Evolutionary conservation across 2,797 vertebrate species (phyloP).

Genomic region (Tauraco hartlaubi): DNA sequence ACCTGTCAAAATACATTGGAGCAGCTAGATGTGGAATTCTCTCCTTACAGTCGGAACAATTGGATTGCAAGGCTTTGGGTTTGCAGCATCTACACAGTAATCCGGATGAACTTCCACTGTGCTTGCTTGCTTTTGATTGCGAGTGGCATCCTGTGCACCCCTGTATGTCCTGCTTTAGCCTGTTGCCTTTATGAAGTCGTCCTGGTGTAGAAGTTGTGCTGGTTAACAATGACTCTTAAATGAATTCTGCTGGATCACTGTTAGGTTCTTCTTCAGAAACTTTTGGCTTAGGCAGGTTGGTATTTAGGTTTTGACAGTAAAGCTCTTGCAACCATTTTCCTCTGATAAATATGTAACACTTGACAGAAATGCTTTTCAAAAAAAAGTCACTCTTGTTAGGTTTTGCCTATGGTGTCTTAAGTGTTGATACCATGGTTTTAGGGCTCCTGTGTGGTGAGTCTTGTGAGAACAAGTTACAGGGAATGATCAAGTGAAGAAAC

Average conservation of each 20-base stretch:
- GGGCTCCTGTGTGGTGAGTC: neutral
- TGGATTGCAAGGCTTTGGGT: neutral
- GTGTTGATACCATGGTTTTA: neutral
- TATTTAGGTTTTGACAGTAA: neutral
- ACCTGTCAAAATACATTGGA: neutral
- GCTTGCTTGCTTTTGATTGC: neutral
- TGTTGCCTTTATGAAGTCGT: neutral
- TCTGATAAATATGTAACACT: neutral
- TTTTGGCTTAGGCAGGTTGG: neutral
- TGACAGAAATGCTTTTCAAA: neutral
- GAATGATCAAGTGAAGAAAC: neutral
- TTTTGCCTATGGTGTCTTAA: neutral
- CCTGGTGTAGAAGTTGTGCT: neutral
- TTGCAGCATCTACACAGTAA: neutral
- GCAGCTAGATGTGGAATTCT: neutral
- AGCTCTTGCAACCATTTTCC: neutral
- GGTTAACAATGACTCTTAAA: neutral
- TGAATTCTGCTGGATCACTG: neutral
- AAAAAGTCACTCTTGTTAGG: neutral
- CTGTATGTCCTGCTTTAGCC: neutral
- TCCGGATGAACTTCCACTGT: neutral
- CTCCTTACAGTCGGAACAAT: neutral
- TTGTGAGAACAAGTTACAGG: neutral
- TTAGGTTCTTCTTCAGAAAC: neutral
- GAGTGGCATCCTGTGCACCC: neutral